Base-by-base conservation (phyloP, 2,888 invertebrate genomes). In the Cerastis leucographa region DNA sequence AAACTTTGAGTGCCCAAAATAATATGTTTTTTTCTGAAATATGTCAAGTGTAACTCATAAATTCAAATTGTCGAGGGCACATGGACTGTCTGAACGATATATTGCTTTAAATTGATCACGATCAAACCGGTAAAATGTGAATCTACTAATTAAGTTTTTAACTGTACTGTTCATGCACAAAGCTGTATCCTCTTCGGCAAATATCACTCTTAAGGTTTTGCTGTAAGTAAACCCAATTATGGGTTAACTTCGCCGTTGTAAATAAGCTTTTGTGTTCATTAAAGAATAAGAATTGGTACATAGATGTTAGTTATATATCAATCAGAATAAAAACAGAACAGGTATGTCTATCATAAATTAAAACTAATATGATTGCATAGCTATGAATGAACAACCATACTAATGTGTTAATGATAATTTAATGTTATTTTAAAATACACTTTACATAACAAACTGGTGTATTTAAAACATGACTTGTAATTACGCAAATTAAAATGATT, bases 401-500 rank as follows among this genome's bases (percentile, higher is more conserved):
- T 35, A 35, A 35, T 35, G 35, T 35, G 35, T 35, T 35, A 35
- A 35, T 35, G 35, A 35, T 35, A 35, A 35, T 35, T 35, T 35
- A 7, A 22, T 75, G 29, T 54, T n/a, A 46, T 76, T 76, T 54
- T 25, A n/a, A 35, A 51, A 56, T 17, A n/a, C 56, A 59, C 40
- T n/a, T 61, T 71, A 46, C 68, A 54, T 44, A 62, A 35, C 54
- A 35, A 22, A 78, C 3, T 35, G 51, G 40, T 46, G 68, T 49
- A 66, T 51, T 73, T 44, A 29, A 78, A 84, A 35, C n/a, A 29
- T 25, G 29, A 56, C 5, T 44, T 19, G 64, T 51, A 22, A 61
- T 71, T 42, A 35, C 17, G 11, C 5, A 44, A 66, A 61, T 84
- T 49, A 61, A 69, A 73, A 40, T n/a, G 29, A 56, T 81, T 73